phyloP scores from a whole-genome alignment of 2,113 vertebrate genomes.

The Oriolus oriolus region DNA sequence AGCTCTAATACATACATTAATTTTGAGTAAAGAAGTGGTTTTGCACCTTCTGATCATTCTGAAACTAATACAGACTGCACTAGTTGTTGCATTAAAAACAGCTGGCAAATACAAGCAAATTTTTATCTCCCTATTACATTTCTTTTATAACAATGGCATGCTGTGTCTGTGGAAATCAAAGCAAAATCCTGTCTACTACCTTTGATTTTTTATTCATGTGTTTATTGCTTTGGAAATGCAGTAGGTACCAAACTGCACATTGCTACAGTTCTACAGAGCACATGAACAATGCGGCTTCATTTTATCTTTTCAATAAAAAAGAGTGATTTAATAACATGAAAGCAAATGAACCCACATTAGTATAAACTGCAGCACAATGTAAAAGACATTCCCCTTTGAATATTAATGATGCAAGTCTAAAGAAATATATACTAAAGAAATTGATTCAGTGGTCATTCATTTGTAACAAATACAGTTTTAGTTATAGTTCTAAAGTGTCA shows the following conservation, averaged over 20 bases:
- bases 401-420: slow-evolving; percentile 45
- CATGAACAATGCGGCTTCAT: not conserved
- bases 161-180: slow-evolving; percentile 23
- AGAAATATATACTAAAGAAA: slow-evolving; percentile 39
- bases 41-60: not conserved
- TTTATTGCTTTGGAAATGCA: slow-evolving; percentile 25
- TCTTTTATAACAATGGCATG: not conserved
- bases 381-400: slow-evolving; percentile 36
- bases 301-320: slow-evolving; percentile 20
- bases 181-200: not conserved
- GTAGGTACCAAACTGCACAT: not conserved
- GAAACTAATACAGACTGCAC: not conserved
- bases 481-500: not conserved
- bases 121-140: not conserved
- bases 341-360: slow-evolving; percentile 27
- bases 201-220: slow-evolving; percentile 30
- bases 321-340: slow-evolving; percentile 30
- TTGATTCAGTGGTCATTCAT: slow-evolving; percentile 39
- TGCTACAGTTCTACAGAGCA: not conserved
- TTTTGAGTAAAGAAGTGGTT: not conserved
- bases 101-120: not conserved
- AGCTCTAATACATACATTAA: not conserved
- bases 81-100: not conserved
- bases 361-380: slow-evolving; percentile 31
- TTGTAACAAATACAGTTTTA: slow-evolving; percentile 44